These are phyloP conservation scores for Neotoxoptera formosana DNA, from an alignment of 1,140 invertebrate species.

Conservation along the genomic window DNA sequence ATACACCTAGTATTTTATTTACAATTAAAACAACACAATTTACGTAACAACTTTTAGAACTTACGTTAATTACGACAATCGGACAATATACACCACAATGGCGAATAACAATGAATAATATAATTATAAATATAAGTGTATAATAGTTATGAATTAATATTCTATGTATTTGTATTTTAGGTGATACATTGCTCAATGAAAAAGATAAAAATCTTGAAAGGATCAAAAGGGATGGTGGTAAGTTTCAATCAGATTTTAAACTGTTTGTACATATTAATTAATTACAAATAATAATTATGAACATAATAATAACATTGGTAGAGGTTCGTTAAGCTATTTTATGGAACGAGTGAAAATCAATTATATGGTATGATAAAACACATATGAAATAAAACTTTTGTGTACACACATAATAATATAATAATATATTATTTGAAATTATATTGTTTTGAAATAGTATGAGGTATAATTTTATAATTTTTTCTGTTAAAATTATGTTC, in stretches of 20 bases:
- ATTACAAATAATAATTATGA: constrained; percentile 1
- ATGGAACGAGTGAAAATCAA: background rate
- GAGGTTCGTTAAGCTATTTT: constrained; percentile 12
- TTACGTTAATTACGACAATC: background rate
- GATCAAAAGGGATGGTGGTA: constrained; percentile 53
- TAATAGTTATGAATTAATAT: background rate
- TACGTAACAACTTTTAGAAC: background rate
- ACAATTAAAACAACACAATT: background rate
- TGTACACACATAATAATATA: background rate
- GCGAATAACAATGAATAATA: too few species aligned
- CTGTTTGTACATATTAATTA: background rate
- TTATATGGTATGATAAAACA: background rate
- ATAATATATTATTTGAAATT: background rate
- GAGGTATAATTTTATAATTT: too few species aligned
- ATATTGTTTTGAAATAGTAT: background rate
- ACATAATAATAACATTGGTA: constrained; percentile 39
- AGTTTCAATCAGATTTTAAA: background rate
- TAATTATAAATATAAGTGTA: background rate
- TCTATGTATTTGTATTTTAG: background rate
- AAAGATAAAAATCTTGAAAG: constrained; percentile 31
- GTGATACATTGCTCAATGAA: constrained; percentile 54
- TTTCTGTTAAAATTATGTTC: too few species aligned
- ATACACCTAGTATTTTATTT: background rate
- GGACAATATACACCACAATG: background rate
- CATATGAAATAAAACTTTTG: background rate